These are phyloP conservation scores for Leptura quadrifasciata DNA, from an alignment of 2,888 invertebrate genomes.

Conservation along the genomic window DNA sequence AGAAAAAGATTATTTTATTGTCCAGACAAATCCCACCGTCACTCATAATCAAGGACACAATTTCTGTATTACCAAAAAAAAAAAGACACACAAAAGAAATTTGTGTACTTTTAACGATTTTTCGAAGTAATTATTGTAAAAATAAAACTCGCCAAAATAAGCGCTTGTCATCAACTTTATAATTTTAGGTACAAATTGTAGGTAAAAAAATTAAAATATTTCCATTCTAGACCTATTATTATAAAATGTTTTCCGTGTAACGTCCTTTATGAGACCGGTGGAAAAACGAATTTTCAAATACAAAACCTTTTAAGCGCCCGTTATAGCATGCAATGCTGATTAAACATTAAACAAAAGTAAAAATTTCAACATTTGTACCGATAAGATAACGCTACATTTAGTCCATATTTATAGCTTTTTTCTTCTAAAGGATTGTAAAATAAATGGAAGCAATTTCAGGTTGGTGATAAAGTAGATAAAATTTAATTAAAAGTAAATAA, in stretches of 20 bases:
- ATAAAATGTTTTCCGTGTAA: slow-evolving; percentile 35
- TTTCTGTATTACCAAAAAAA: too few species aligned
- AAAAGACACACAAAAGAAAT: too few species aligned
- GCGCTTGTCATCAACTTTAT: neutral
- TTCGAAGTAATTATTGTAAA: neutral
- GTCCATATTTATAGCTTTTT: slow-evolving; percentile 60
- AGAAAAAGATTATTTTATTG: too few species aligned
- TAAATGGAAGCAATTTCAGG: slow-evolving; percentile 62
- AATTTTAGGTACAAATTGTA: neutral
- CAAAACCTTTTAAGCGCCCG: slow-evolving; percentile 22
- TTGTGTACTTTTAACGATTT: neutral
- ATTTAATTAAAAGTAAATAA: slow-evolving; percentile 69
- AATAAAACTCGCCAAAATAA: neutral
- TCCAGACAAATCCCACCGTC: too few species aligned
- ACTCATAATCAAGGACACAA: too few species aligned
- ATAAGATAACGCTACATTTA: slow-evolving; percentile 58
- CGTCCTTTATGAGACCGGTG: neutral
- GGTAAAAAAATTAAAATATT: slow-evolving; percentile 22
- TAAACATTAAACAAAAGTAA: slow-evolving; percentile 43
- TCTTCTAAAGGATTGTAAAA: slow-evolving; percentile 58
- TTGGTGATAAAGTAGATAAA: slow-evolving; percentile 64
- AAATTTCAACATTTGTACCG: slow-evolving; percentile 54
- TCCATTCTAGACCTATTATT: slow-evolving; percentile 11
- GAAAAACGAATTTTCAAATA: slow-evolving; percentile 17
- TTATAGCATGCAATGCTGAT: slow-evolving; percentile 38